Evolutionary conservation across 2,797 vertebrate genomes (phyloP).

Genomic region (Amblyopsis hoosieri): DNA sequence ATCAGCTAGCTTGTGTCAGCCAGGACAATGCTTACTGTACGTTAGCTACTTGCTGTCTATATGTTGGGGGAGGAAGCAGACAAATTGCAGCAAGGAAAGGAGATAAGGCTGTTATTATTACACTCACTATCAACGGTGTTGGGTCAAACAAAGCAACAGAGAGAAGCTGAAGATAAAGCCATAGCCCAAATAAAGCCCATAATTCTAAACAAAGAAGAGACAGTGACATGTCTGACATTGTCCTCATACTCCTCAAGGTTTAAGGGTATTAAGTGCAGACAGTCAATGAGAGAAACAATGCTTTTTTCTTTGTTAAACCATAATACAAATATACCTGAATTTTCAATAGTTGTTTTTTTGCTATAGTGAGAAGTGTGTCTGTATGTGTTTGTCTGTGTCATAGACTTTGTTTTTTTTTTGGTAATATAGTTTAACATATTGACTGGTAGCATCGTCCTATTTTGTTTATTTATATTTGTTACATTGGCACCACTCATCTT

Average conservation of each 20-base stretch:
- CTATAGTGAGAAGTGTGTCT: no score
- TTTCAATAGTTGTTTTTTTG: no score
- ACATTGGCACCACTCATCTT: no score
- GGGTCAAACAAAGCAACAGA: neutral
- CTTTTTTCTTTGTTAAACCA: neutral
- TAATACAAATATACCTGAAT: no score
- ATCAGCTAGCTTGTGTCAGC: slow-evolving; percentile 39
- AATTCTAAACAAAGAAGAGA: slow-evolving; percentile 27
- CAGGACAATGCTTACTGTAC: slow-evolving; percentile 38
- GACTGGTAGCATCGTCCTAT: no score
- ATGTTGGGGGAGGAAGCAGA: slow-evolving; percentile 38
- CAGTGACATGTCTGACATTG: slow-evolving; percentile 20
- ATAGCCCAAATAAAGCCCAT: slow-evolving; percentile 31
- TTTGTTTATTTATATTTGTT: no score
- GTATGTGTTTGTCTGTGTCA: no score
- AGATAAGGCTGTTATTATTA: slow-evolving; percentile 65
- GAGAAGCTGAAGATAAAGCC: slow-evolving; percentile 38
- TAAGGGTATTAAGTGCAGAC: slow-evolving; percentile 6
- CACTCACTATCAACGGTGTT: slow-evolving; percentile 48
- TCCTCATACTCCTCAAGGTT: slow-evolving; percentile 9
- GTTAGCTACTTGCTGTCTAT: slow-evolving; percentile 41
- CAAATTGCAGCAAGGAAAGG: slow-evolving; percentile 50
- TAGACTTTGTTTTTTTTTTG: no score
- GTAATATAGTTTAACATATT: no score
- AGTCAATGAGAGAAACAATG: slow-evolving; percentile 6